Percentiles rank a stretch among this genome's conserved stretches.
These are phyloP conservation scores for Hippocampus guttulatus DNA, from an alignment of 2,113 vertebrate species.

Conservation along the genomic window DNA sequence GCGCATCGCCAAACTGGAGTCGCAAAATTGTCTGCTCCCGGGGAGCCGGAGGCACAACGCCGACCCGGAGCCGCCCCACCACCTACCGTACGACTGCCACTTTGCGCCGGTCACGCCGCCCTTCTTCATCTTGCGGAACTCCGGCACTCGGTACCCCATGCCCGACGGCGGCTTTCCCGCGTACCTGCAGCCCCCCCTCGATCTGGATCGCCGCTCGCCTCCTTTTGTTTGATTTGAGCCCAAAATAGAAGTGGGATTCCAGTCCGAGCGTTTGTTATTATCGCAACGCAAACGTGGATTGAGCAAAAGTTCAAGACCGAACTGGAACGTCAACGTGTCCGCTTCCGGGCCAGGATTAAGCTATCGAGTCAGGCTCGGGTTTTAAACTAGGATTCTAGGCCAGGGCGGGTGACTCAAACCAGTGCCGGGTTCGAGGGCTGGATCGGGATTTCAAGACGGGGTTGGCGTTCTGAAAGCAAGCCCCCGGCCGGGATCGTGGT, in stretches of 20 bases:
- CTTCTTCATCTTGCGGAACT: not conserved
- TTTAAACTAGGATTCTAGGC: too few relatives aligned
- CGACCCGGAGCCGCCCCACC: not conserved
- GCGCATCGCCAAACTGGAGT: not conserved
- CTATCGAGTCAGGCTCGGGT: too few relatives aligned
- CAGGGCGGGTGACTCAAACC: too few relatives aligned
- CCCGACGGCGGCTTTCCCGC: not conserved
- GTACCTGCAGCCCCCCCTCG: not conserved
- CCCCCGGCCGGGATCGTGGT: too few relatives aligned
- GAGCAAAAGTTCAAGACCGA: too few relatives aligned
- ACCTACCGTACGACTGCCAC: not conserved
- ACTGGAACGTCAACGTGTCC: too few relatives aligned
- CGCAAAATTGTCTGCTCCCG: not conserved
- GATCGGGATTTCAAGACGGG: too few relatives aligned
- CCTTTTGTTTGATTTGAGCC: not conserved
- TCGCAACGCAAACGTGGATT: too few relatives aligned
- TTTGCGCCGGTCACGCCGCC: not conserved
- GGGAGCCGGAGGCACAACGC: not conserved
- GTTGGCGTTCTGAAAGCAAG: too few relatives aligned
- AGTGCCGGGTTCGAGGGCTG: too few relatives aligned
- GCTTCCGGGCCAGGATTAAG: too few relatives aligned
- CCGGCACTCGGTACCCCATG: not conserved
- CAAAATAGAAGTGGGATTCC: not conserved
- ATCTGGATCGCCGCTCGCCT: not conserved
- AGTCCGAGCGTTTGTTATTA: too few relatives aligned